Evolutionary conservation across 2,888 invertebrate genomes (phyloP), one percentile per base, ranked within the genome.

Genomic region (Ectropis crepuscularia): DNA sequence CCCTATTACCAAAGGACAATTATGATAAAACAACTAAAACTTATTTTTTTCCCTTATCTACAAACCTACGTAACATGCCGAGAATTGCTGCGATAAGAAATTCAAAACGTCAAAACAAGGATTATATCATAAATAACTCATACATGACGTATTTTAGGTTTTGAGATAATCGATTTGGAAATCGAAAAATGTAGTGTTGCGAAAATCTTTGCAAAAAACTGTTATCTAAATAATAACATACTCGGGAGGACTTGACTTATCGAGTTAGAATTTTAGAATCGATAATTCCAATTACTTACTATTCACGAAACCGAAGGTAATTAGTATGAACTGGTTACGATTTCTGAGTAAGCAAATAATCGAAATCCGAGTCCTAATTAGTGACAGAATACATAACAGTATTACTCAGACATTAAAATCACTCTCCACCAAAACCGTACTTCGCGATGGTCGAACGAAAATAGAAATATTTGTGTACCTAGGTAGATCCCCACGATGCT

Each of bases 371-470:
- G 63, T 62, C 63, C 57, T 69, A 51, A 51, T 51, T 10, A 46
- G 45, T 38, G 10, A 54, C 45, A 46, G 37, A 37, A 38, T 55
- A 47, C 16, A 46, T n/a, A 12, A 47, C 39, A 48, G 28, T 39
- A 9, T 6, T 67, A 69, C 64, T 72, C 68, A 73, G 70, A 75
- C 74, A 67, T 60, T 64, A 50, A 43, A 49, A 63, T 51, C 45
- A 51, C 69, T 76, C 73, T 72, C 67, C 66, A 79, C 81, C 84
- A 83, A 85, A 89, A 80, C 71, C 68, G 83, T 78, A 77, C 91
- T 75, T 75, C 86, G 92, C 90, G 87, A 86, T 89, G 91, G 90
- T 87, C 88, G 74, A 72, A 73, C 81, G 67, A 78, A 90, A 89
- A 89, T 90, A 90, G 86, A 86, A 77, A 50, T 68, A 68, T 68